Evolutionary conservation across 2,797 vertebrate species (phyloP).

Genomic region (Hypotaenidia philippensis): DNA sequence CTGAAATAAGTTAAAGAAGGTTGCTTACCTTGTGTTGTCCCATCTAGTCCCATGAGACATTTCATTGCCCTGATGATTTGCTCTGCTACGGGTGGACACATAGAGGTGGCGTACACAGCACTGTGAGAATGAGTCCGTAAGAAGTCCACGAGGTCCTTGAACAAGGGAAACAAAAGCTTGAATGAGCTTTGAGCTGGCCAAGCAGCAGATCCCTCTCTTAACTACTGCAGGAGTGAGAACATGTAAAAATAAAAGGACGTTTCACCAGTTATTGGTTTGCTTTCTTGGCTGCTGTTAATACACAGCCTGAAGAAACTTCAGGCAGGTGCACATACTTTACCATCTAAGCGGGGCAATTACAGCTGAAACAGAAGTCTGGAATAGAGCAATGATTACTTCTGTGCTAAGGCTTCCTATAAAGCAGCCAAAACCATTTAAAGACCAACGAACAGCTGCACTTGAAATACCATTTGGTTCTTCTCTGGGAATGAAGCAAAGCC

Average conservation of each 20-base stretch:
- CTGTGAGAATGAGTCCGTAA: constrained; percentile 90
- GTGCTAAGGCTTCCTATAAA: neutral
- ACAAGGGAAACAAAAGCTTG: constrained; percentile 63
- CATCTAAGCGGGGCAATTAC: neutral
- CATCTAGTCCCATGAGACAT: constrained; percentile 89
- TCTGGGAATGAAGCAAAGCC: neutral
- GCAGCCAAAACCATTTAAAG: neutral
- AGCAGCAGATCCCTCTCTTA: neutral
- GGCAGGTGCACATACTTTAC: constrained; percentile 12
- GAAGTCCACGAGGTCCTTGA: constrained; percentile 91
- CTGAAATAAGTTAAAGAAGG: neutral
- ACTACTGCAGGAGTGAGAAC: neutral
- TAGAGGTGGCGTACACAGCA: constrained; percentile 87
- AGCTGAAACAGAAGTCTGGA: constrained; percentile 2
- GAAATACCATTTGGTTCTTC: neutral
- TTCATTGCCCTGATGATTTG: constrained; percentile 91
- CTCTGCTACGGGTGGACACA: constrained; percentile 88
- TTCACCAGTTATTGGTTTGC: neutral
- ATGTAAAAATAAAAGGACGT: neutral
- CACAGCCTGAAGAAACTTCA: neutral
- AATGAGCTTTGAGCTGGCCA: constrained; percentile 28
- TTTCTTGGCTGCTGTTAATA: constrained; percentile 8
- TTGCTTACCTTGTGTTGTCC: constrained; percentile 87
- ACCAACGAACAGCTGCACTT: neutral
- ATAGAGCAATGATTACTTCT: neutral